Evolutionary conservation across 2,888 invertebrate species (phyloP).

Genomic region (Merodon equestris): DNA sequence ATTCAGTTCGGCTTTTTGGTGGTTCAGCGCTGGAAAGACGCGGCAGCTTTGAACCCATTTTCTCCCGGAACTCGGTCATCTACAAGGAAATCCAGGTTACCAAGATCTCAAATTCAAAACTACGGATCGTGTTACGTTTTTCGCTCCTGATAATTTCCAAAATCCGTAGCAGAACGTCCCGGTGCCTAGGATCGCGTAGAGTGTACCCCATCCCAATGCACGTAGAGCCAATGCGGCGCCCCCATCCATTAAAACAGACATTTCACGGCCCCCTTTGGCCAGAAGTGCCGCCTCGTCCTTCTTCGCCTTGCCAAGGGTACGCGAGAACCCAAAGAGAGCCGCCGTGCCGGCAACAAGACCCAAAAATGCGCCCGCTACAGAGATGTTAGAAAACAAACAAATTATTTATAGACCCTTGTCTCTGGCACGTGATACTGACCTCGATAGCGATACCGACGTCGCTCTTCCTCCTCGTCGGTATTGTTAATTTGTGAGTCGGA

Average conservation of each 20-base stretch:
- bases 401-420: neutral
- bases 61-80: slow-evolving; percentile 90
- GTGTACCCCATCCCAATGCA: slow-evolving; percentile 92
- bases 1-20: slow-evolving; percentile 91
- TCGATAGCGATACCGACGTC: slow-evolving; percentile 45
- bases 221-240: slow-evolving; percentile 89
- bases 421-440: slow-evolving; percentile 20
- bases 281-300: slow-evolving; percentile 89
- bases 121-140: slow-evolving; percentile 80
- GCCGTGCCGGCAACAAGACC: slow-evolving; percentile 83
- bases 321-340: slow-evolving; percentile 89
- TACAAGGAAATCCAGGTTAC: slow-evolving; percentile 76
- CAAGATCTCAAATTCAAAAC: too few relatives aligned
- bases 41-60: slow-evolving; percentile 89
- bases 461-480: slow-evolving; percentile 29
- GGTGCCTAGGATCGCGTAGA: slow-evolving; percentile 93
- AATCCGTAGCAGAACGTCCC: slow-evolving; percentile 88
- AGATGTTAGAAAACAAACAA: slow-evolving; percentile 2
- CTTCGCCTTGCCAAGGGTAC: slow-evolving; percentile 87
- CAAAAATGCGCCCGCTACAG: slow-evolving; percentile 76
- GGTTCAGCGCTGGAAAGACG: slow-evolving; percentile 87
- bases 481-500: slow-evolving; percentile 41
- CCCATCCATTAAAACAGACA: slow-evolving; percentile 84
- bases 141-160: slow-evolving; percentile 94
- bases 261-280: slow-evolving; percentile 84